phyloP scores from a whole-genome alignment of 2,797 vertebrate genomes.

The Rhincodon typus region DNA sequence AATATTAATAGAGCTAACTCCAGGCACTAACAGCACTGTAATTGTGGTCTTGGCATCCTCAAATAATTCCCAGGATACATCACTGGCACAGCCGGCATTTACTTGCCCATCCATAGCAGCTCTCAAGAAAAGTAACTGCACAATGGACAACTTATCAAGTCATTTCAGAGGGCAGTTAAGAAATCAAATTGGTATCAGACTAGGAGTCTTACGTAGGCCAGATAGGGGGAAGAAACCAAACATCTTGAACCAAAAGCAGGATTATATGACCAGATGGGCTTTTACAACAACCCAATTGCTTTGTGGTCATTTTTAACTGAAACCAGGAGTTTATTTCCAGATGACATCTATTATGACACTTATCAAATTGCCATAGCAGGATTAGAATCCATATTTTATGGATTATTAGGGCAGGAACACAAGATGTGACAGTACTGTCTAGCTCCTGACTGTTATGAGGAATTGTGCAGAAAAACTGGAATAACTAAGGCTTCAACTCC shows the following conservation, averaged over 20 bases:
- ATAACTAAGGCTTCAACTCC: background rate
- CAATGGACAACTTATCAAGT: background rate
- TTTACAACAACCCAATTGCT: no score
- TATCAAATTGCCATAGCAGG: background rate
- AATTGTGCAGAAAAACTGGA: background rate
- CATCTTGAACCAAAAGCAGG: no score
- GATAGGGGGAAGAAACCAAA: no score
- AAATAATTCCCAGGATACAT: background rate
- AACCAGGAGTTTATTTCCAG: background rate
- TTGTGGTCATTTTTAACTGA: background rate
- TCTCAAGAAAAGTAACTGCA: background rate
- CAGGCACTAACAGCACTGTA: background rate
- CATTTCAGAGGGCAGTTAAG: background rate
- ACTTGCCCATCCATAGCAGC: background rate
- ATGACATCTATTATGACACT: background rate
- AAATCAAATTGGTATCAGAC: background rate
- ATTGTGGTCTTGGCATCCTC: background rate
- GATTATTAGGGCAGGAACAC: background rate
- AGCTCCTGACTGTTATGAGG: background rate
- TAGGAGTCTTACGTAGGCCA: background rate
- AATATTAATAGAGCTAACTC: background rate
- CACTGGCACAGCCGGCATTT: background rate
- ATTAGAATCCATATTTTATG: background rate
- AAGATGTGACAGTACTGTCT: background rate
- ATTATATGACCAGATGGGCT: no score